Evolutionary conservation across 2,113 vertebrate genomes (phyloP).

Genomic region (Genyomyrus donnyi): DNA sequence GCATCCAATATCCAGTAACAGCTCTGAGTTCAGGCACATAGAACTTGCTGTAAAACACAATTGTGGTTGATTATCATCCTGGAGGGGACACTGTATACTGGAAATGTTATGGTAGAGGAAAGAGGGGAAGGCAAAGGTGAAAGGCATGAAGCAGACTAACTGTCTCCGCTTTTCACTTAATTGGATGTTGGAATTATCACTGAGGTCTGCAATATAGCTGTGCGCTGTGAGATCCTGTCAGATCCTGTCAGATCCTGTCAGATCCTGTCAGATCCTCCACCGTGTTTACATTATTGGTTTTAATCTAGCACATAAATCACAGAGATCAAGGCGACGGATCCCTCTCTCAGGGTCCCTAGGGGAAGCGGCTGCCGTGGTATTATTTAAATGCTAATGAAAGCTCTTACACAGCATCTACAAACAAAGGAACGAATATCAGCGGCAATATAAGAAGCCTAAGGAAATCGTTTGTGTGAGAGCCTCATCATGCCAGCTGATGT

Average conservation of each 20-base stretch:
- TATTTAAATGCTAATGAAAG: slow-evolving; percentile 2
- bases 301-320: neutral
- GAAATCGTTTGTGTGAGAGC: neutral
- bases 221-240: slow-evolving; percentile 6
- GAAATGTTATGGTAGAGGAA: neutral
- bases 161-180: neutral
- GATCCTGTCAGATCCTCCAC: neutral
- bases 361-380: neutral
- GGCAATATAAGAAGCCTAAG: neutral
- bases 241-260: slow-evolving; percentile 7
- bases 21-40: neutral
- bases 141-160: neutral
- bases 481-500: neutral
- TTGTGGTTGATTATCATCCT: neutral
- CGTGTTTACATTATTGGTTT: neutral
- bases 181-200: neutral
- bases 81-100: neutral
- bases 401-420: neutral
- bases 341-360: neutral
- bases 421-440: neutral
- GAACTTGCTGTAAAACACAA: neutral
- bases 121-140: neutral
- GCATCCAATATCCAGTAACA: neutral
- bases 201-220: neutral
- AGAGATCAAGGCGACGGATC: neutral